Conservation (phyloP, 2,113 vertebrate species). For the Pseudorhombus dupliciocellatus region DNA sequence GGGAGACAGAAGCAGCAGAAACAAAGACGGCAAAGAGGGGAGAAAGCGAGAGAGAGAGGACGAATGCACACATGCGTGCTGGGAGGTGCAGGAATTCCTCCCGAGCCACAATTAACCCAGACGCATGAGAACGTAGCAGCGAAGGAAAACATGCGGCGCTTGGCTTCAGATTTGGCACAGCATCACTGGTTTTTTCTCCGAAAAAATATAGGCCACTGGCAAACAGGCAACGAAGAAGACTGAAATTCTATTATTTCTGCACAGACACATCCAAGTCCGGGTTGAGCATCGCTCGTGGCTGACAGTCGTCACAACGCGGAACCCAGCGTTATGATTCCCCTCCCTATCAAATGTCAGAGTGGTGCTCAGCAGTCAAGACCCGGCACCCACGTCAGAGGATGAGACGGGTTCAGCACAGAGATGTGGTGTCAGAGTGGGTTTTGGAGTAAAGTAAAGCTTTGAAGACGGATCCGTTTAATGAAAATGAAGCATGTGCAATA, state of each 20-base stretch:
- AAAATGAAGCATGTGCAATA: neutral
- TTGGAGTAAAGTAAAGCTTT: neutral
- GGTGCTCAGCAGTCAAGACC: neutral
- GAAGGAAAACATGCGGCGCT: constrained; percentile 45
- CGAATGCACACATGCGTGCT: constrained; percentile 6
- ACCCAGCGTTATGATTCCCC: neutral
- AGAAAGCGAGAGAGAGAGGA: too few species aligned
- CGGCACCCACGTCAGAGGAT: neutral
- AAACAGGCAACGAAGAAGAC: constrained; percentile 46
- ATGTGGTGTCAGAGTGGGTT: neutral
- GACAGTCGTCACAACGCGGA: neutral
- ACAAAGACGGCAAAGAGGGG: neutral
- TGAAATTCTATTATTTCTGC: constrained; percentile 49
- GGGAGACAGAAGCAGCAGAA: constrained; percentile 18
- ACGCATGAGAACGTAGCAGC: constrained; percentile 66
- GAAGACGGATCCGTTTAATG: neutral
- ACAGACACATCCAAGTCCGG: constrained; percentile 26
- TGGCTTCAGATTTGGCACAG: constrained; percentile 64
- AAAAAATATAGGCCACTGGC: constrained; percentile 75
- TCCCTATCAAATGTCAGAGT: neutral
- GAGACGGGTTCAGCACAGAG: neutral
- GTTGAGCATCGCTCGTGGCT: neutral
- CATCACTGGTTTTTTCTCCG: constrained; percentile 62
- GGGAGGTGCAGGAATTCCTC: constrained; percentile 65
- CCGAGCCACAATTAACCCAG: constrained; percentile 72